Percentiles rank a stretch among this genome's conserved stretches.
These are phyloP conservation scores for Aptenodytes forsteri DNA, from an alignment of 2,113 vertebrate species.

Conservation along the genomic window DNA sequence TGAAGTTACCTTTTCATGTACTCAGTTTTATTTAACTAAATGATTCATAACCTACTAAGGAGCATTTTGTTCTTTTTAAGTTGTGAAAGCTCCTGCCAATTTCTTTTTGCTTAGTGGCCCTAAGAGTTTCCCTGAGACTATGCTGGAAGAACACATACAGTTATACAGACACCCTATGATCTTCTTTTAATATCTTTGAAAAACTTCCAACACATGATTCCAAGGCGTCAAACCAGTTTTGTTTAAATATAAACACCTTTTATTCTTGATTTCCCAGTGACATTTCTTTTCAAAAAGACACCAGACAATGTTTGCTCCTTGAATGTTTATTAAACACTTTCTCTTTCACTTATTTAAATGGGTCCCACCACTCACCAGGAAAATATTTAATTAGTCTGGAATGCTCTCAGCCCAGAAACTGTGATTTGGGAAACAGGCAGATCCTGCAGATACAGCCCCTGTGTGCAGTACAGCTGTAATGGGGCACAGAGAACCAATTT, in stretches of 20 bases:
- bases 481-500: background rate
- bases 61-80: background rate
- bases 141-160: background rate
- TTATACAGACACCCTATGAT: background rate
- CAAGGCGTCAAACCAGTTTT: background rate
- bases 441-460: background rate
- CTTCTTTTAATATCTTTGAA: background rate
- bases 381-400: background rate
- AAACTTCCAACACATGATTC: slow-evolving; percentile 35
- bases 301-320: background rate
- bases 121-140: slow-evolving; percentile 1
- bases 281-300: background rate
- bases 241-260: background rate
- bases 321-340: background rate
- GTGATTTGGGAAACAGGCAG: background rate
- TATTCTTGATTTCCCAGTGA: background rate
- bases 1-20: background rate
- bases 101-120: background rate
- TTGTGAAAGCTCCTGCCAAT: background rate
- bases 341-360: background rate
- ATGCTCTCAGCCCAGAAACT: background rate
- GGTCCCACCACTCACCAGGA: background rate
- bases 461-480: background rate
- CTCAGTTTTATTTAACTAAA: background rate
- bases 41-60: background rate